These are phyloP conservation scores for Hypomecis punctinalis DNA, from an alignment of 2,888 invertebrate genomes.

Conservation along the genomic window DNA sequence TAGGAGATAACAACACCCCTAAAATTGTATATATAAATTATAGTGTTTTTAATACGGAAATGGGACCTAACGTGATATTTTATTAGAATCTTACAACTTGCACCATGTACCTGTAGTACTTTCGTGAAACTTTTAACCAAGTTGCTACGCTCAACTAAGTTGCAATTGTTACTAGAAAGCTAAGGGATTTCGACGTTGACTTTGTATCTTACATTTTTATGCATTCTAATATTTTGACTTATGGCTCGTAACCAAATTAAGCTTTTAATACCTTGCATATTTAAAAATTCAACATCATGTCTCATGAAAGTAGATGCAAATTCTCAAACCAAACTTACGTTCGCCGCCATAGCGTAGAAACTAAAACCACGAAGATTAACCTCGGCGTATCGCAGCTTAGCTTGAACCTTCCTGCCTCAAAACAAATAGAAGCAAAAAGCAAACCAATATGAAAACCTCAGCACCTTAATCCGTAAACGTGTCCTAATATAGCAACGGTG, in stretches of 20 bases:
- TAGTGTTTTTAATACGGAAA: too few relatives aligned
- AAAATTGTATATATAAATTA: too few relatives aligned
- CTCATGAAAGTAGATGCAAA: not conserved
- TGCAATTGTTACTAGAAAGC: conserved; percentile 56
- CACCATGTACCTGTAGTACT: conserved; percentile 44
- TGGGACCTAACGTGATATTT: not conserved
- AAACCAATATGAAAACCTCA: conserved; percentile 29
- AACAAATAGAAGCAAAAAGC: conserved; percentile 26
- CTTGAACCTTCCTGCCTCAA: conserved; percentile 12
- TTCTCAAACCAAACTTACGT: not conserved
- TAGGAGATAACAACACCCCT: too few relatives aligned
- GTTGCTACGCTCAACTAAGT: conserved; percentile 51
- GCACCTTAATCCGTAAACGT: conserved; percentile 42
- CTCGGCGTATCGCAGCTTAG: conserved; percentile 11
- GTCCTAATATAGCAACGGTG: conserved; percentile 43
- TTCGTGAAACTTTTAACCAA: conserved; percentile 56
- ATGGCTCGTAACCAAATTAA: too few relatives aligned
- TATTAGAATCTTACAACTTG: conserved; percentile 44
- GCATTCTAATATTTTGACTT: not conserved
- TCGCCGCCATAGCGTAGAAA: not conserved
- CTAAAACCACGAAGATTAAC: conserved; percentile 6
- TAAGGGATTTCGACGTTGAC: conserved; percentile 53
- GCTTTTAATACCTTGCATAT: not conserved
- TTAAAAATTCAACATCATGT: not conserved
- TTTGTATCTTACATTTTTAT: conserved; percentile 27